Base-by-base conservation (phyloP, 2,113 vertebrate species). In the Dromaius novaehollandiae region DNA sequence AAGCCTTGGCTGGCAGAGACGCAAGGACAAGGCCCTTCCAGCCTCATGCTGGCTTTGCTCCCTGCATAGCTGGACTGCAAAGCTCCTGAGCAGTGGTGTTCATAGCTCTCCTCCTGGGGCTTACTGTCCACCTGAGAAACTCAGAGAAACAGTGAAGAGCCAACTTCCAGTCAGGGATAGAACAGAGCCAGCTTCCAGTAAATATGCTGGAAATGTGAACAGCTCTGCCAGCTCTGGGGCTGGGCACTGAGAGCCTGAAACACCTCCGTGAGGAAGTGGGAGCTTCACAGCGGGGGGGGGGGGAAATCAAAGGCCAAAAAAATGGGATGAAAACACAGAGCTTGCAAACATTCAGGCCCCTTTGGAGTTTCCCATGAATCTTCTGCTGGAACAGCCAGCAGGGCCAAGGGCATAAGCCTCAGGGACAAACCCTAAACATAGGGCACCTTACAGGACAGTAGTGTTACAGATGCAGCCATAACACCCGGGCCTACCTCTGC, bases 401-500 rank as follows among this genome's bases (percentile, higher is more conserved):
- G 30, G 26, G 20, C 63, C 61, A 85, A 30, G 40, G 74, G 40
- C 36, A 58, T 9, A 65, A 88, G n/a, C n/a, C 73, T 68, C 28
- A 60, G 51, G 55, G 83, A 92, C 7, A 82, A 93, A 86, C n/a
- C 42, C 61, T 64, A 32, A n/a, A 44, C 1, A 7, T 26, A 69
- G 5, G 26, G 13, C 30, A 70, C 53, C 22, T 66, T 69, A 74
- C 22, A 93, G 18, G 7, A 77, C 25, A 93, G 17, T 6, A 8
- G 8, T 25, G 11, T 77, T 77, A 77, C 6, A 20, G 44, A 81
- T n/a, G 36, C 15, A 13, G 26, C 58, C 34, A 3, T 30, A 56
- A 80, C 40, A 66, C 44, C 20, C 69, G 92, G 73, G 32, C 97
- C 95, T 93, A 99, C 99, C 99, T 98, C 98, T 98, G 97, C 99